Conservation (phyloP, 2,113 vertebrate species). For the Limnothrissa miodon region DNA sequence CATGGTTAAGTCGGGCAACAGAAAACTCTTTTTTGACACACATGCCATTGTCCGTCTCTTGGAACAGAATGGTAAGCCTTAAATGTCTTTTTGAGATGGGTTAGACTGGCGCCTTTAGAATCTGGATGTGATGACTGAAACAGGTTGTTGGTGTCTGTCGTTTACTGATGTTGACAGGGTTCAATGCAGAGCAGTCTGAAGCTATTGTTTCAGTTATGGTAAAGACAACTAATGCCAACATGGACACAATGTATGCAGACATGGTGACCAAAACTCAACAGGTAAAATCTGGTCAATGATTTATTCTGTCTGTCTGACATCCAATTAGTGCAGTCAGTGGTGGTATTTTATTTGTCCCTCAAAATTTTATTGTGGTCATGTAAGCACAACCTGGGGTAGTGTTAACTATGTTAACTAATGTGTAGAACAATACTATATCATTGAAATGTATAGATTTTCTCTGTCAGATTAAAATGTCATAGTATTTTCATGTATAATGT, state of each 20-base stretch:
- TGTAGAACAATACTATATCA: background rate
- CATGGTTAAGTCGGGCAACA: conserved; percentile 63
- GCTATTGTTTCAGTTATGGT: conserved; percentile 79
- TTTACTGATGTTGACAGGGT: conserved; percentile 66
- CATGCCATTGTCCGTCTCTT: conserved; percentile 85
- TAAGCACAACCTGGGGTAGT: no score
- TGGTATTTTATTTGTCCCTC: background rate
- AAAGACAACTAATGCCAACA: conserved; percentile 81
- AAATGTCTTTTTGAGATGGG: background rate
- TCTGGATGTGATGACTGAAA: background rate
- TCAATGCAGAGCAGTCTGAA: conserved; percentile 85
- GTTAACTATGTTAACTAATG: no score
- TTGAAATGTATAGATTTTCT: background rate
- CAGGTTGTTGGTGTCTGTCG: background rate
- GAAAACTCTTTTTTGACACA: conserved; percentile 86
- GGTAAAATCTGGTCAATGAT: conserved; percentile 64
- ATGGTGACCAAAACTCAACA: conserved; percentile 96
- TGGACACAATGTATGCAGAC: conserved; percentile 84
- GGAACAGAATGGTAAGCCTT: conserved; percentile 81
- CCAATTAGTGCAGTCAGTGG: background rate
- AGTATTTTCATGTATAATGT: background rate
- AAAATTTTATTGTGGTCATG: no score
- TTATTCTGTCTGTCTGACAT: background rate
- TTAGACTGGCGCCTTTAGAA: background rate
- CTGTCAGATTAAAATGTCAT: background rate